Evolutionary conservation across 1,140 invertebrate genomes (phyloP), one percentile per base, ranked within the genome.

Genomic region (Melitaea cinxia): DNA sequence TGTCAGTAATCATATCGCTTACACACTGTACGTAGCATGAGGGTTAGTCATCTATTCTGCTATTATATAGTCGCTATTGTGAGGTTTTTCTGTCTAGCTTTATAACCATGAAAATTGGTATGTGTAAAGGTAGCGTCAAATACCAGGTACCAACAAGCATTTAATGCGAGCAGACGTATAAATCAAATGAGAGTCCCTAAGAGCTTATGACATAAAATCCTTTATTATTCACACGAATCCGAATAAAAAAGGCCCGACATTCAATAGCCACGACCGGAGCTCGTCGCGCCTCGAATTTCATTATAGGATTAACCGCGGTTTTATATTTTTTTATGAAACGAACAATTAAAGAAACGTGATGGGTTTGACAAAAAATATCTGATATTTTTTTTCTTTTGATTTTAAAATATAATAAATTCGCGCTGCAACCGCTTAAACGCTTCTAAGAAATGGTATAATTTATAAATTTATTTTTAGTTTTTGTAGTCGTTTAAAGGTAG

Each of bases 201-300:
- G 76, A 79, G 73, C 83, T 85, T 83, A 83, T 85, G 83, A 86
- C 83, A 86, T 79, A 77, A 88, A 85, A 78, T 82, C 76, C 75
- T 84, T 86, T 85, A 80, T 83, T 80, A 85, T 83, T 85, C 80
- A 82, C 80, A 80, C 73, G 70, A 33, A 65, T 72, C 37, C 21
- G 28, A 65, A 75, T 74, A 75, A 83, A 88, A 83, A 76, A 24
- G 42, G 57, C 33, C 56, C 47, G 47, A 49, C 53, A 56, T 55
- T 75, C 64, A 75, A 79, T 78, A 74, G 72, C 63, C 59, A 28
- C 21, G 21, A 56, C 55, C 68, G 57, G 53, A 54, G 53, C 69
- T 67, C 62, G 67, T 72, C 75, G 64, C 73, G 81, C 75, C 67
- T 76, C 77, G 78, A 85, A 85, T 85, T 81, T 78, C 77, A 81